A percentile compares a stretch with the other conserved stretches of the same genome.
These are phyloP conservation scores for Spodoptera littoralis DNA, from an alignment of 2,888 invertebrate species.

Conservation along the genomic window DNA sequence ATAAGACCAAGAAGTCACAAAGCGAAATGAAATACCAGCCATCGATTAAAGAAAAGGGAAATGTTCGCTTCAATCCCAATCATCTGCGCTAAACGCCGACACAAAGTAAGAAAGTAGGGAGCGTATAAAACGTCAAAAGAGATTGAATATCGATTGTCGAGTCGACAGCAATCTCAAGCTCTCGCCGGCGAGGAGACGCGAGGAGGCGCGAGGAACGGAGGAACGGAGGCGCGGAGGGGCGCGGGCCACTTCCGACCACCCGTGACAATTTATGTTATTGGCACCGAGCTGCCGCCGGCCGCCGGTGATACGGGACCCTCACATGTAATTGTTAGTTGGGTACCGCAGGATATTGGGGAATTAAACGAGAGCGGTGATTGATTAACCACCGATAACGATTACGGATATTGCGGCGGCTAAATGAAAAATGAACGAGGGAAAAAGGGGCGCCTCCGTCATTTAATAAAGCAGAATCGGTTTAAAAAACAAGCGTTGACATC, in stretches of 20 bases:
- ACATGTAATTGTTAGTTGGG: slow-evolving; percentile 86
- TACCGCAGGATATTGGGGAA: slow-evolving; percentile 86
- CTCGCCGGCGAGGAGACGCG: slow-evolving; percentile 60
- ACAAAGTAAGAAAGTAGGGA: slow-evolving; percentile 85
- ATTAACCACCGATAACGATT: slow-evolving; percentile 84
- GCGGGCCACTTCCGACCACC: slow-evolving; percentile 78
- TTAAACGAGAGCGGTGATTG: slow-evolving; percentile 85
- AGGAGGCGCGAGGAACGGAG: slow-evolving; percentile 53
- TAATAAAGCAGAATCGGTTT: slow-evolving; percentile 65
- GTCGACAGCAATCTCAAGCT: slow-evolving; percentile 82
- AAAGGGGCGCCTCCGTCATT: slow-evolving; percentile 45
- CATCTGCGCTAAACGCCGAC: slow-evolving; percentile 81
- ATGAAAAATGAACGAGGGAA: slow-evolving; percentile 73
- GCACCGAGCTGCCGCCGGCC: slow-evolving; percentile 78
- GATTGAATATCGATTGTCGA: slow-evolving; percentile 88
- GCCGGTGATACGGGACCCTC: slow-evolving; percentile 83
- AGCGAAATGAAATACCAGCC: slow-evolving; percentile 66
- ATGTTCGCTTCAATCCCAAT: slow-evolving; percentile 76
- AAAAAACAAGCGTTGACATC: slow-evolving; percentile 68
- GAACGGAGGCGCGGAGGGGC: slow-evolving; percentile 53
- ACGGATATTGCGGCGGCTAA: slow-evolving; percentile 73
- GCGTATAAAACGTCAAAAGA: slow-evolving; percentile 86
- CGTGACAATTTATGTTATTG: slow-evolving; percentile 88
- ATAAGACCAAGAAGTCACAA: slow-evolving; percentile 53
- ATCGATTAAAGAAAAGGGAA: slow-evolving; percentile 72